Conservation (phyloP, 2,113 vertebrate species). For the Candoia aspera region DNA sequence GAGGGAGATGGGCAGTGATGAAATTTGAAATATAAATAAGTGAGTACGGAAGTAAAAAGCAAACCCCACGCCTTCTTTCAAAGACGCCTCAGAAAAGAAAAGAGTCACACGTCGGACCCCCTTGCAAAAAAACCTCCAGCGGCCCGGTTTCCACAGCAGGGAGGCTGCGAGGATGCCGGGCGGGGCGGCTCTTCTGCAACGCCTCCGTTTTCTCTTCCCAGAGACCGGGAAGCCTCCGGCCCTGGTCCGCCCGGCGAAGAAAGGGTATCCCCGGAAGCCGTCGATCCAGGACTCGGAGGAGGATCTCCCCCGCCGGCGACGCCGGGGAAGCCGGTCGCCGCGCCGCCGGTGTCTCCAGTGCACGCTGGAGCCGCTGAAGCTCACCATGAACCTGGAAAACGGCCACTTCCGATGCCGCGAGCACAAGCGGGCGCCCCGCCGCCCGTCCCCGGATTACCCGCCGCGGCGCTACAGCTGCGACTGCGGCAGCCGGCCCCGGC, state of each 20-base stretch:
- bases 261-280: accelerated
- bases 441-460: neutral
- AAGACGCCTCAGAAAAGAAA: neutral
- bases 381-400: slow-evolving; percentile 6
- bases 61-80: neutral
- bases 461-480: too few species aligned
- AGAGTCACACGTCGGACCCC: too few species aligned
- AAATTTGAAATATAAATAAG: too few species aligned
- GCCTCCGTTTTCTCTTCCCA: neutral
- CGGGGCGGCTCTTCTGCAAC: accelerated
- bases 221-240: neutral
- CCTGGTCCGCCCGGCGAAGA: neutral
- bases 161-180: neutral
- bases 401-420: neutral
- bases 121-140: accelerated
- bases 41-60: too few species aligned
- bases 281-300: neutral
- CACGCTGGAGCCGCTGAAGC: neutral
- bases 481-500: accelerated
- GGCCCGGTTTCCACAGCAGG: neutral
- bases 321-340: neutral
- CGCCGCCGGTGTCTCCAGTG: neutral
- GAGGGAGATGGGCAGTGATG: too few species aligned
- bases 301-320: neutral
- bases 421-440: neutral